A percentile compares a stretch with the other conserved stretches of the same genome.
phyloP scores from a whole-genome alignment of 2,888 invertebrate genomes.

The Coremacera marginata region DNA sequence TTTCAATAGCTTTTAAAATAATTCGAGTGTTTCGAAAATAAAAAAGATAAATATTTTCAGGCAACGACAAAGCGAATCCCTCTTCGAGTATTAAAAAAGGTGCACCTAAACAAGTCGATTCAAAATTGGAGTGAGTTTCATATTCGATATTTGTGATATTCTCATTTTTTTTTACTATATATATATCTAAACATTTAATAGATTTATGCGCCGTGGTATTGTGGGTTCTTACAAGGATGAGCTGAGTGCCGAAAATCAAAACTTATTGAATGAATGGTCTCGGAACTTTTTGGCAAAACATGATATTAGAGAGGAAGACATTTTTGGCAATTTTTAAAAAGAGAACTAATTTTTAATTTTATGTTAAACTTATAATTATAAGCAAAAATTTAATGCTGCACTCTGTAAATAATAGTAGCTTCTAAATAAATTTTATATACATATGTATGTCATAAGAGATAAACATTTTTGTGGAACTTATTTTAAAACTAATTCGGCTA shows the following conservation, averaged over 20 bases:
- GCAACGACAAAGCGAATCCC: neutral
- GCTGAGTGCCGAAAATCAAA: conserved; percentile 19
- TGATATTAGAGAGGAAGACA: neutral
- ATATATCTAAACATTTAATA: neutral
- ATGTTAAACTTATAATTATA: too few relatives aligned
- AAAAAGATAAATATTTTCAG: neutral
- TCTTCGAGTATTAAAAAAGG: neutral
- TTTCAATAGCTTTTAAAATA: neutral
- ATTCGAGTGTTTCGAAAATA: neutral
- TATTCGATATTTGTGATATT: too few relatives aligned
- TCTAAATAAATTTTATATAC: too few relatives aligned
- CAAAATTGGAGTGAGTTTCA: neutral
- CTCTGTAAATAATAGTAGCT: too few relatives aligned
- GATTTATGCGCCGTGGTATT: conserved; percentile 48
- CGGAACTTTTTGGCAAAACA: neutral
- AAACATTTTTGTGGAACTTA: too few relatives aligned
- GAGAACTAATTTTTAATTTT: neutral
- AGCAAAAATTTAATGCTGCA: too few relatives aligned
- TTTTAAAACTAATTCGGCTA: too few relatives aligned
- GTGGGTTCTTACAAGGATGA: conserved; percentile 45
- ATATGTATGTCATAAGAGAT: too few relatives aligned
- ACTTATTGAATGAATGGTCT: conserved; percentile 43
- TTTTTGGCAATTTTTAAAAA: neutral
- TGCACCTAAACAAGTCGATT: neutral
- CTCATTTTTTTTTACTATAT: too few relatives aligned